phyloP scores from a whole-genome alignment of 2,888 invertebrate species.

The Zygaena filipendulae region DNA sequence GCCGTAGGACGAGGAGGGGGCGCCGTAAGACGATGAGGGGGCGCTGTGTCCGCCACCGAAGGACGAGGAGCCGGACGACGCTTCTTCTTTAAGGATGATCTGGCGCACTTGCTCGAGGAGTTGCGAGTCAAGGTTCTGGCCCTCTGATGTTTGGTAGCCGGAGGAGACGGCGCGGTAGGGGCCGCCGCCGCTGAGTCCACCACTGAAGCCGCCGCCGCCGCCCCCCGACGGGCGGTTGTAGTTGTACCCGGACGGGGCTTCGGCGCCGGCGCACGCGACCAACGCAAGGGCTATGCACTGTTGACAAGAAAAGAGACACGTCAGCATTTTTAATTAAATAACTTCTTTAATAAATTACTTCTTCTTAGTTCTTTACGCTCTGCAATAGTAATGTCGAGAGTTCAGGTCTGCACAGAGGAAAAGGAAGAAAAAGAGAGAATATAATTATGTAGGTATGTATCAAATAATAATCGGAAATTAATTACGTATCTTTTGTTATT shows the following conservation, averaged over 20 bases:
- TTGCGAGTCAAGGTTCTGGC: conserved; percentile 82
- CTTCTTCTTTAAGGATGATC: conserved; percentile 85
- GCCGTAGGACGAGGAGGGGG: conserved; percentile 75
- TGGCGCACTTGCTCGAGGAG: conserved; percentile 87
- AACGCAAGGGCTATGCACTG: conserved; percentile 87
- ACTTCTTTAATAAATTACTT: no score
- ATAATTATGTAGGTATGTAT: no score
- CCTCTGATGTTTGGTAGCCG: conserved; percentile 85
- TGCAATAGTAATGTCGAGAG: no score
- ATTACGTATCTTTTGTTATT: no score
- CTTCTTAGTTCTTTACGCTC: no score
- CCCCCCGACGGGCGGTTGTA: conserved; percentile 73
- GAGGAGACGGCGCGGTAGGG: conserved; percentile 81
- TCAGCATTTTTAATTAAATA: no score
- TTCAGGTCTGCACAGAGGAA: no score
- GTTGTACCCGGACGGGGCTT: conserved; percentile 81
- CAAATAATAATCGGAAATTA: no score
- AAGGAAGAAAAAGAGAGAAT: no score
- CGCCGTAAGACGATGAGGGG: conserved; percentile 73
- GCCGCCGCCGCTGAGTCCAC: conserved; percentile 65
- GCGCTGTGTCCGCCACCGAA: conserved; percentile 61
- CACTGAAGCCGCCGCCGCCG: conserved; percentile 43
- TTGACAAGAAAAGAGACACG: conserved; percentile 27
- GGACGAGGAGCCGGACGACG: conserved; percentile 67
- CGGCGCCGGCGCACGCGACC: conserved; percentile 79